Evolutionary conservation across 2,888 invertebrate genomes (phyloP), one percentile per base, ranked within the genome.

Genomic region (Torymus aiolomorphi): DNA sequence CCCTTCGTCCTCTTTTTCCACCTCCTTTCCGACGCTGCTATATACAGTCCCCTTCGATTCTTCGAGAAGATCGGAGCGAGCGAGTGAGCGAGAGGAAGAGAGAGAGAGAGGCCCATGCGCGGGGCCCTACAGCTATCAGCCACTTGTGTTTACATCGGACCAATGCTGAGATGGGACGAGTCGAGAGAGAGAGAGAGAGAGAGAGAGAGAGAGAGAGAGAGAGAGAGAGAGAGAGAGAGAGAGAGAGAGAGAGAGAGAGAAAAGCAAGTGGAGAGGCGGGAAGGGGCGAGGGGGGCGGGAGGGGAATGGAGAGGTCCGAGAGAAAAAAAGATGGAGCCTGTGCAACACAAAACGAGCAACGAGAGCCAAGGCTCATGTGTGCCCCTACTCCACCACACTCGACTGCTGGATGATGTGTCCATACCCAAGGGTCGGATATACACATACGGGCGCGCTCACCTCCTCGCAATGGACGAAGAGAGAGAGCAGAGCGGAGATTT

Each of bases 81-180:
- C 8, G 8, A 42, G 42, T 8, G 42, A 42, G 31, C 31, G 3
- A 31, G 31, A 31, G 3, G 5, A 5, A 5, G 42, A 10, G 42
- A 42, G 42, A 42, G 42, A 42, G 42, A 42, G 42, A 8, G 42
- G 42, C 42, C 42, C 42, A 8, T 42, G 42, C 16, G 8, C 14
- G 8, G 61, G 70, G 86, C 86, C 86, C 86, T 85, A 83, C 82
- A 80, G 86, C 86, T 89, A 89, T 88, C 88, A 87, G 88, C 88
- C 88, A 88, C 87, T 88, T 86, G 88, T 88, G 88, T 88, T 42
- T 42, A 42, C 42, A 42, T 42, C 42, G 42, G 42, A 42, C 42
- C 42, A 42, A 42, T 42, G 42, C 42, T 42, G 42, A 42, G 42
- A 42, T 42, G 42, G 42, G 42, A 42, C 42, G 42, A 42, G 42